Evolutionary conservation across 2,113 vertebrate species (phyloP).

Genomic region (Nyctibius bracteatus): DNA sequence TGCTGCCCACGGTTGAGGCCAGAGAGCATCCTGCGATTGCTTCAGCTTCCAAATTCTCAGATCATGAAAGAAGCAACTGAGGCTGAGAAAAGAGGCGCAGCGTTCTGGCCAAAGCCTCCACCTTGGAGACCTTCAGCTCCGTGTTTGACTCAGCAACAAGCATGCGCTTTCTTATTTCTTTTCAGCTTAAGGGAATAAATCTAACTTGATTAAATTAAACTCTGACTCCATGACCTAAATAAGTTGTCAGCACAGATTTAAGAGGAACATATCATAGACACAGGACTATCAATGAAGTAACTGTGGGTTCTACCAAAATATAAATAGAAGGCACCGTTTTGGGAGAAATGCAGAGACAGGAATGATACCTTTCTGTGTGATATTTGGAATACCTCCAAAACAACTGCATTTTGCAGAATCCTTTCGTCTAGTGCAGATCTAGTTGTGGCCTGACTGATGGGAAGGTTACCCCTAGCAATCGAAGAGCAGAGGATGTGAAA

Average conservation of each 20-base stretch:
- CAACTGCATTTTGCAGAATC: background rate
- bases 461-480: background rate
- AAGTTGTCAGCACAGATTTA: conserved; percentile 49
- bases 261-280: background rate
- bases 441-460: background rate
- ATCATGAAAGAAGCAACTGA: background rate
- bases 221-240: conserved; percentile 16
- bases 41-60: background rate
- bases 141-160: background rate
- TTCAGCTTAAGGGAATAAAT: conserved; percentile 37
- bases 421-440: background rate
- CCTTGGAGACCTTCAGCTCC: background rate
- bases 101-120: background rate
- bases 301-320: conserved; percentile 5
- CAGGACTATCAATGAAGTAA: conserved; percentile 10
- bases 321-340: background rate
- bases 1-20: background rate
- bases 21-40: background rate
- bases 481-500: background rate
- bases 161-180: background rate
- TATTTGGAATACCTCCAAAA: background rate
- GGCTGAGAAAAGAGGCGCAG: background rate
- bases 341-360: background rate
- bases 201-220: conserved; percentile 34
- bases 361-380: background rate